These are phyloP conservation scores for Synanceia verrucosa DNA, from an alignment of 2,797 vertebrate species.

Conservation along the genomic window DNA sequence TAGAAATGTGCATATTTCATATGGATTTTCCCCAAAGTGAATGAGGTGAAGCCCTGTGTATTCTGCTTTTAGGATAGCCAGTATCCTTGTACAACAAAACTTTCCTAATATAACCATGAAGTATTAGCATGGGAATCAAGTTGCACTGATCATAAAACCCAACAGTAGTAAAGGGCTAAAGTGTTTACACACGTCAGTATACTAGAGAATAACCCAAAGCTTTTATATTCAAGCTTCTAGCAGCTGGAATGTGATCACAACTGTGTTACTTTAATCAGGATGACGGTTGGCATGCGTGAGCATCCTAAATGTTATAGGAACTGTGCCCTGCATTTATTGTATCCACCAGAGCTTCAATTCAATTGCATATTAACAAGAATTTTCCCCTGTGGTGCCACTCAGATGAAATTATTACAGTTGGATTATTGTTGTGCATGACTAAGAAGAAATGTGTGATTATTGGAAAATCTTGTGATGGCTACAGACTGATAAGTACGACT, in stretches of 20 bases:
- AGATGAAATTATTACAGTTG: slow-evolving; percentile 7
- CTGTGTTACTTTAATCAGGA: slow-evolving; percentile 44
- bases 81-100: slow-evolving; percentile 8
- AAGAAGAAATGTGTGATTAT: slow-evolving; percentile 11
- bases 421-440: slow-evolving; percentile 25
- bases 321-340: slow-evolving; percentile 39
- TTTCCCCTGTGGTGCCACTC: slow-evolving; percentile 21
- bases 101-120: slow-evolving; percentile 5
- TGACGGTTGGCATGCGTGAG: slow-evolving; percentile 38
- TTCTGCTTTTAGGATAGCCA: slow-evolving; percentile 10
- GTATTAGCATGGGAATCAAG: slow-evolving; percentile 24
- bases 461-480: not conserved
- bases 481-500: slow-evolving; percentile 4
- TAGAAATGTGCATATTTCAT: slow-evolving; percentile 3
- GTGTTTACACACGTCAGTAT: slow-evolving; percentile 46
- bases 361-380: slow-evolving; percentile 32
- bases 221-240: slow-evolving; percentile 22
- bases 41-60: slow-evolving; percentile 1
- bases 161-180: slow-evolving; percentile 12
- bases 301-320: slow-evolving; percentile 40
- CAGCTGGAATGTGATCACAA: slow-evolving; percentile 37
- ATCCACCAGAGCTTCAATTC: slow-evolving; percentile 31
- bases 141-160: slow-evolving; percentile 30
- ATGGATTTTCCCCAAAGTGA: slow-evolving; percentile 4
- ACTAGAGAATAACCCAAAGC: slow-evolving; percentile 41